Percentiles rank a stretch among this genome's conserved stretches.
Conservation (phyloP, 2,888 invertebrate species). For the Teinopalpus imperialis region DNA sequence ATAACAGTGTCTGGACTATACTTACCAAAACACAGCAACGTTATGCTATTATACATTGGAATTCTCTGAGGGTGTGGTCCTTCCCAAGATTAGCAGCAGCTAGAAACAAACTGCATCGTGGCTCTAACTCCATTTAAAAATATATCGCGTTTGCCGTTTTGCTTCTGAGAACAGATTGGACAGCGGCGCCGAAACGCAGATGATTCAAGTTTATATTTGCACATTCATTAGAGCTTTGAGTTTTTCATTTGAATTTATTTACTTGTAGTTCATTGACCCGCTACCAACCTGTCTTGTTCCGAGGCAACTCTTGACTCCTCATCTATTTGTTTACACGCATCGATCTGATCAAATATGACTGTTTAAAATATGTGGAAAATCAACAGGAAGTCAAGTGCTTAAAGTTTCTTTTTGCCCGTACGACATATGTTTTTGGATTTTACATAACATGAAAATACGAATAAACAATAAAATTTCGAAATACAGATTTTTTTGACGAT, state of each 20-base stretch:
- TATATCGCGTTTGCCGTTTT: slow-evolving; percentile 1
- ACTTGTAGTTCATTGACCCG: slow-evolving; percentile 13
- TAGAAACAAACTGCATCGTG: too few species aligned
- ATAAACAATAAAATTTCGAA: too few species aligned
- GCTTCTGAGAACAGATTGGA: neutral
- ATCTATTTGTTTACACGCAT: slow-evolving; percentile 2
- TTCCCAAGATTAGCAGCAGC: too few species aligned
- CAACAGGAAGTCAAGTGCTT: neutral
- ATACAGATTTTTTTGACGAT: too few species aligned
- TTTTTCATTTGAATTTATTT: slow-evolving; percentile 5
- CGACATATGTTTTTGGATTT: too few species aligned
- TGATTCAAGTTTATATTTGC: slow-evolving; percentile 17
- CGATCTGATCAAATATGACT: slow-evolving; percentile 20
- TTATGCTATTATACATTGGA: too few species aligned
- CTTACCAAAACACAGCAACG: too few species aligned
- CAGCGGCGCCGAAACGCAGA: neutral
- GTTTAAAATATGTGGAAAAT: slow-evolving; percentile 4
- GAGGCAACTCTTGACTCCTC: neutral
- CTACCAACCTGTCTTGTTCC: neutral
- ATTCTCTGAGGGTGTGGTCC: too few species aligned
- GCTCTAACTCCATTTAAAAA: slow-evolving; percentile 4
- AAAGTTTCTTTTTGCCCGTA: too few species aligned
- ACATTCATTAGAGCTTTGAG: slow-evolving; percentile 6
- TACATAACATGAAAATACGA: too few species aligned
- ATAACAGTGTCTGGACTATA: too few species aligned